Evolutionary conservation across 2,888 invertebrate genomes (phyloP), one percentile per base, ranked within the genome.

Genomic region (Phortica okadai): DNA sequence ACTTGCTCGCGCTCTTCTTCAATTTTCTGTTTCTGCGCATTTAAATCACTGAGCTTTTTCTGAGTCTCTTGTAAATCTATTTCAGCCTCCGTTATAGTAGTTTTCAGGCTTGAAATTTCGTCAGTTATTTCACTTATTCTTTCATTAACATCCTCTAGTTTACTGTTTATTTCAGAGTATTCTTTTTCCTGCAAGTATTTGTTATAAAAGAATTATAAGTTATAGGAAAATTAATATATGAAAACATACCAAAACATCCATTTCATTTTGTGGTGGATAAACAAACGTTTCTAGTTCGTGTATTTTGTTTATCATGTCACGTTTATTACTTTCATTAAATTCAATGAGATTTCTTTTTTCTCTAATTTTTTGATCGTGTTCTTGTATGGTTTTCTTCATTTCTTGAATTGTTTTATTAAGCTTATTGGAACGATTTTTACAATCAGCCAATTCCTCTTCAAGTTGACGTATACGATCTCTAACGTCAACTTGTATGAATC

Each of bases 401-500:
- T 16, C 8, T 1, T 25, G 6, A 44, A 84, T 21, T 64, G 82
- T 79, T 0, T 21, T 62, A 74, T 86, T 82, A 8, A 79, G 78
- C 44, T 78, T 44, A 5, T 59, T 8, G 42, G 77, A 70, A 6
- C 78, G 73, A 33, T 76, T 41, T 41, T 79, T 66, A 66, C 81
- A 41, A 62, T 74, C 74, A 0, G 72, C 56, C 10, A 81, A 76
- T 74, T 86, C 82, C 2, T 64, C 1, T 69, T 83, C 76, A 56
- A 84, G 73, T 78, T 83, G 82, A 14, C 84, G 85, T 21, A 94
- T 94, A 77, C 93, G 92, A 86, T 95, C 94, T 11, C 92, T 92
- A 0, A 94, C 93, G 90, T 95, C 94, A 67, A 94, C 93, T 91
- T 95, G 95, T 84, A 96, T 93, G 86, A 90, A 94, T 64, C 93